These are phyloP conservation scores for Pelodiscus sinensis DNA, from an alignment of 2,113 vertebrate species.

Conservation along the genomic window DNA sequence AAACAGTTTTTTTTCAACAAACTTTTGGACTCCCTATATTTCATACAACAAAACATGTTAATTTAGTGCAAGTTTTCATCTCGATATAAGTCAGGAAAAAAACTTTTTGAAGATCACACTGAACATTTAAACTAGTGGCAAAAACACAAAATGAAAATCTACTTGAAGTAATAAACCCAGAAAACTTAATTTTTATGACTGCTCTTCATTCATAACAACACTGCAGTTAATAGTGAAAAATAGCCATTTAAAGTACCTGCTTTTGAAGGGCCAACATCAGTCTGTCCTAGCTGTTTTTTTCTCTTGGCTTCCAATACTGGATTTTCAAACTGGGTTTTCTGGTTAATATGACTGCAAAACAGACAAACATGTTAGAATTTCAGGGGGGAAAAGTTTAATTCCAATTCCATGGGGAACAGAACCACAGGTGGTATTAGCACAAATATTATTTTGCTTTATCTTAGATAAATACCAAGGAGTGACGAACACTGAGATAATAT, in stretches of 20 bases:
- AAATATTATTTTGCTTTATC: not conserved
- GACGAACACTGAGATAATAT: not conserved
- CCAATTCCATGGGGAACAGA: not conserved
- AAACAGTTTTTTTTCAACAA: not conserved
- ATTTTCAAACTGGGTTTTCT: constrained; percentile 99
- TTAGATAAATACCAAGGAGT: not conserved
- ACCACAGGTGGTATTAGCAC: not conserved
- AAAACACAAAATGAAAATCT: not conserved
- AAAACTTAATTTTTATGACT: not conserved
- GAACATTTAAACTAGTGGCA: not conserved
- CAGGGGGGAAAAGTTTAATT: constrained; percentile 10
- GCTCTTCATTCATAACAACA: not conserved
- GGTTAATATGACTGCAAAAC: constrained; percentile 92
- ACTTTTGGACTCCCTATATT: not conserved
- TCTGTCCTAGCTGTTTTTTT: constrained; percentile 84
- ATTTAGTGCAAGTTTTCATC: not conserved
- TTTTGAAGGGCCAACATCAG: constrained; percentile 70
- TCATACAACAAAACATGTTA: not conserved
- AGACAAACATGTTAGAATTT: constrained; percentile 50
- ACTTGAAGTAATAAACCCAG: not conserved
- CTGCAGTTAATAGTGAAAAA: not conserved
- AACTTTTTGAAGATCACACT: not conserved
- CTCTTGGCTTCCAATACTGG: constrained; percentile 96
- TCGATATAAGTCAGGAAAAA: not conserved
- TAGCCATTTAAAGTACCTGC: constrained; percentile 69